Evolutionary conservation across 2,113 vertebrate genomes (phyloP), one percentile per base, ranked within the genome.

Genomic region (Corythornis cristatus): DNA sequence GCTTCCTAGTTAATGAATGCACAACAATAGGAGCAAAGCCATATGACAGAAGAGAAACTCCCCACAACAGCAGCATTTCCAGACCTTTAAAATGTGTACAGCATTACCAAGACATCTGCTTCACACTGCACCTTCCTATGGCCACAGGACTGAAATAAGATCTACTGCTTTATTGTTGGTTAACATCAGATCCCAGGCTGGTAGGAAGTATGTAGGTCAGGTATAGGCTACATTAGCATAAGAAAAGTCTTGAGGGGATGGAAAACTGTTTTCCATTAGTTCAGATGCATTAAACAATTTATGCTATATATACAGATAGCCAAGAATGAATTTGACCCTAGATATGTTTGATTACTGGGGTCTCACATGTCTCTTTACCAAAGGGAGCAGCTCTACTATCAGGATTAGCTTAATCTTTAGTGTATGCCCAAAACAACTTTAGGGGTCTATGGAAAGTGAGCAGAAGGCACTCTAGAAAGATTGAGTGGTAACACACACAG

Each of bases 1-100:
- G 91, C 96, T 97, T 96, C 95, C 94, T 96, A 33, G 82, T 86
- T 92, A 92, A 88, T 67, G 51, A 85, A 60, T 45, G 56, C 86
- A 83, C 57, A 62, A 46, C 33, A 89, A 37, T 13, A 78, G 51
- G 26, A 91, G 17, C 71, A 56, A 46, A 16, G 25, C 67, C 83
- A 0, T 35, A 28, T 1, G 2, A 19, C 15, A 26, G 51, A 45
- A 54, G 77, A 68, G 60, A 85, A 85, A 67, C 35, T 71, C 37
- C 33, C 26, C 31, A 18, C 54, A 53, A 7, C 40, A 75, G n/a
- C 50, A 84, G 9, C 71, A 21, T 67, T 89, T 86, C 22, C 77
- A 83, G 78, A 53, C 28, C 31, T 64, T 60, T 73, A 46, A 74
- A 89, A 85, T 14, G 68, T 86, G 65, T 57, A n/a, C 45, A 72